Evolutionary conservation across 2,113 vertebrate genomes (phyloP).

Genomic region (Danionella cerebrum): DNA sequence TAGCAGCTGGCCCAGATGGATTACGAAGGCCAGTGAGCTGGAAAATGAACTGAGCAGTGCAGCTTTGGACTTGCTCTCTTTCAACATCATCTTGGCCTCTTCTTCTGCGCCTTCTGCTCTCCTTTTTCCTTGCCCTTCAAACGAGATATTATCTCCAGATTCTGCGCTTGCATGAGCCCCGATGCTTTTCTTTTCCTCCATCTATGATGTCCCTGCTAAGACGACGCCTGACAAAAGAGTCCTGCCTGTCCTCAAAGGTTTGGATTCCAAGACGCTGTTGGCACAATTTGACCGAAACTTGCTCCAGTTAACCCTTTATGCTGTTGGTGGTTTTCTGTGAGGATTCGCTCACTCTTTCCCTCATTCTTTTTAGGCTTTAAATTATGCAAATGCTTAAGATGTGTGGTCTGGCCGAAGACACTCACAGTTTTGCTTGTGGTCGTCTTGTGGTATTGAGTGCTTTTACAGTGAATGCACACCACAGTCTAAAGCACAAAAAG

Average conservation of each 20-base stretch:
- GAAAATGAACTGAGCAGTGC: conserved; percentile 99
- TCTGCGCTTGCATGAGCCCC: conserved; percentile 45
- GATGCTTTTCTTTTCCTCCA: conserved; percentile 47
- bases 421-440: conserved; percentile 97
- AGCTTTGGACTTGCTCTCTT: conserved; percentile 98
- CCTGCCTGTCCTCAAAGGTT: conserved; percentile 52
- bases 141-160: conserved; percentile 80
- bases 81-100: conserved; percentile 79
- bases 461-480: conserved; percentile 98
- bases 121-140: conserved; percentile 70
- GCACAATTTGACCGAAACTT: conserved; percentile 49
- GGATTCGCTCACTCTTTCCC: conserved; percentile 49
- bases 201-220: conserved; percentile 56
- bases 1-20: conserved; percentile 99
- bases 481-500: conserved; percentile 93
- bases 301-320: conserved; percentile 47
- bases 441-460: conserved; percentile 93
- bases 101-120: conserved; percentile 83
- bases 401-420: conserved; percentile 99
- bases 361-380: conserved; percentile 66
- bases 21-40: conserved; percentile 96
- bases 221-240: conserved; percentile 57
- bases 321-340: conserved; percentile 57
- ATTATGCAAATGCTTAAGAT: conserved; percentile 98
- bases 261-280: conserved; percentile 43